Evolutionary conservation across 1,140 invertebrate genomes (phyloP).

Genomic region (Euwallacea fornicatus): DNA sequence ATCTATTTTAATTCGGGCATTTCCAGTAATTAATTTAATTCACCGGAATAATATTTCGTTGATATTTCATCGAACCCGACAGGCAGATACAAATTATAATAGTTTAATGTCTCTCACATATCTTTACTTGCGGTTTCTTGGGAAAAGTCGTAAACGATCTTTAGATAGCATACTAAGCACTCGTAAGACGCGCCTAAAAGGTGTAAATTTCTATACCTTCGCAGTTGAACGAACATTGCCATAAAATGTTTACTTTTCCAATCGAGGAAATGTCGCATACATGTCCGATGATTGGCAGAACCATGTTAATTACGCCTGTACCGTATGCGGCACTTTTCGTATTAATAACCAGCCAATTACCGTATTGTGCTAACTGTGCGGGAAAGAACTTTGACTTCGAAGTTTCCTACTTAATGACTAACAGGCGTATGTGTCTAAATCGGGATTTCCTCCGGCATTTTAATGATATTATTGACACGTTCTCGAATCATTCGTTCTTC

Average conservation of each 20-base stretch:
- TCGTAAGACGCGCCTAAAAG: background rate
- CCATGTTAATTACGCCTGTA: background rate
- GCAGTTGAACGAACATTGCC: background rate
- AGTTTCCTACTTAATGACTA: background rate
- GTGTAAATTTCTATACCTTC: background rate
- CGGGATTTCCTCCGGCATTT: background rate
- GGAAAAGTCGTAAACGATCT: background rate
- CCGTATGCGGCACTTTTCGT: background rate
- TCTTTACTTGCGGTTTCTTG: background rate
- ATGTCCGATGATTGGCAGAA: background rate
- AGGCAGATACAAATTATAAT: background rate
- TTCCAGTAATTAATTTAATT: too few relatives aligned
- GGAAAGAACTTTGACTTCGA: background rate
- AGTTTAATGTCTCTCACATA: background rate
- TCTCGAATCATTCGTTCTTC: too few relatives aligned
- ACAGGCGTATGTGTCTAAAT: background rate
- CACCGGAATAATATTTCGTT: too few relatives aligned
- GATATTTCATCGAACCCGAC: too few relatives aligned
- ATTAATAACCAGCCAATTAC: background rate
- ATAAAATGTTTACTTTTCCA: background rate
- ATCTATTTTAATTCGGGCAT: too few relatives aligned
- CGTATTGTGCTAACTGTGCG: background rate
- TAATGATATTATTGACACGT: too few relatives aligned
- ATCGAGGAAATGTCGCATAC: background rate
- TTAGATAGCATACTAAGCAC: conserved; percentile 2